Evolutionary conservation across 1,140 invertebrate species (phyloP).

Genomic region (Diploscapter pachys): DNA sequence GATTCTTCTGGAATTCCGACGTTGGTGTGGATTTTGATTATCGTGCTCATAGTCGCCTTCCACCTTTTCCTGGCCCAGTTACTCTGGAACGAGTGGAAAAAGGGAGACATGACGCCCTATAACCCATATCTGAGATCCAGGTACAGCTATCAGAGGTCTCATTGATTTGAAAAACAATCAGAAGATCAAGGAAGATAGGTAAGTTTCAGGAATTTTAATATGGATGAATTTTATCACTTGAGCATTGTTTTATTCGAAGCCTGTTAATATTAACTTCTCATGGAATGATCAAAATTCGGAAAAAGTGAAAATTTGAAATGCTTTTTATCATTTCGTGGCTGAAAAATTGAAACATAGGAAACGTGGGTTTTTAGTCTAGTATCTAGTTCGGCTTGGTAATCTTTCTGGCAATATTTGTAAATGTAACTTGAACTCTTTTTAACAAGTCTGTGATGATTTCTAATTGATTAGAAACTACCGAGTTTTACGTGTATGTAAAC

Average conservation of each 20-base stretch:
- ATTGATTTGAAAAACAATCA: background rate
- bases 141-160: slow-evolving; percentile 36
- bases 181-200: no score
- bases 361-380: no score
- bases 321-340: slow-evolving; percentile 3
- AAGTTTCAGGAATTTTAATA: background rate
- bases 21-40: slow-evolving; percentile 73
- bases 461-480: no score
- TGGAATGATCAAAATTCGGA: background rate
- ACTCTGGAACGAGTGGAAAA: slow-evolving; percentile 72
- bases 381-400: no score
- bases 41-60: slow-evolving; percentile 82
- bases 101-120: slow-evolving; percentile 38
- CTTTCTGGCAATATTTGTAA: no score
- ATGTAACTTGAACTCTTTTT: no score
- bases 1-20: slow-evolving; percentile 24
- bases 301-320: background rate
- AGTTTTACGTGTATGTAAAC: no score
- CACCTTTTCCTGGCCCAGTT: slow-evolving; percentile 89
- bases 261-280: slow-evolving; percentile 11
- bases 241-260: slow-evolving; percentile 5
- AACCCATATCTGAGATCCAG: slow-evolving; percentile 33
- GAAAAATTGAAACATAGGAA: background rate
- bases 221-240: slow-evolving; percentile 1
- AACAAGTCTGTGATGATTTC: no score